Evolutionary conservation across 2,797 vertebrate genomes (phyloP), one percentile per base, ranked within the genome.

Genomic region (Ctenosaura bakeri): DNA sequence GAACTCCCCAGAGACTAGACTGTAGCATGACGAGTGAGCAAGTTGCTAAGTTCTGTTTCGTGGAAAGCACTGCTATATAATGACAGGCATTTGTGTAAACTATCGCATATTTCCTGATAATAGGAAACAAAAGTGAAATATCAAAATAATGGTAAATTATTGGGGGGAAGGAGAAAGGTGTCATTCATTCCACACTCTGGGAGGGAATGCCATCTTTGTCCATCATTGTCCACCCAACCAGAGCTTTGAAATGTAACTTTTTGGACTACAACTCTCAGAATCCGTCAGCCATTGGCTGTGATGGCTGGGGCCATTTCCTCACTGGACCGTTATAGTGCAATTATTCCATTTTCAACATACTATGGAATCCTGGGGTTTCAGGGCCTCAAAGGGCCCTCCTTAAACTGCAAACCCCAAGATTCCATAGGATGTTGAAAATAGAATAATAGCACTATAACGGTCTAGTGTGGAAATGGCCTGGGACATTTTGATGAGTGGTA

Each of bases 1-100:
- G 18, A 89, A 59, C 56, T 83, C 85, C 42, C 79, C 7, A 69
- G 91, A 83, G 80, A 73, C 7, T 46, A 50, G 69, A 84, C 59
- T 89, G 79, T 46, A 83, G 73, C 38, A 87, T 62, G 62, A 86
- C 50, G 73, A 79, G 79, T 69, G 87, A 87, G 66, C 62, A 83
- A 77, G 78, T 56, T 83, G 54, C 50, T 38, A 80, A 32, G 20
- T 87, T 83, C 16, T 73, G 64, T 89, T 54, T 62, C 6, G 71
- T 6, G 6, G 62, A 83, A 89, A 42, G 29, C 14, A 12, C 52
- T 87, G 87, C 78, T 54, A 16, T 71, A 66, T 78, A 78, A 32
- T 10, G 64, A 71, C 0, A 59, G 32, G 24, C 0, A 52, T 73
- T 89, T 83, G 50, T 62, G 86, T 83, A 83, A 82, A 83, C 73